A percentile compares a stretch with the other conserved stretches of the same genome.
Evolutionary conservation across 2,113 vertebrate species (phyloP).

Genomic region (Spermophilus dauricus): DNA sequence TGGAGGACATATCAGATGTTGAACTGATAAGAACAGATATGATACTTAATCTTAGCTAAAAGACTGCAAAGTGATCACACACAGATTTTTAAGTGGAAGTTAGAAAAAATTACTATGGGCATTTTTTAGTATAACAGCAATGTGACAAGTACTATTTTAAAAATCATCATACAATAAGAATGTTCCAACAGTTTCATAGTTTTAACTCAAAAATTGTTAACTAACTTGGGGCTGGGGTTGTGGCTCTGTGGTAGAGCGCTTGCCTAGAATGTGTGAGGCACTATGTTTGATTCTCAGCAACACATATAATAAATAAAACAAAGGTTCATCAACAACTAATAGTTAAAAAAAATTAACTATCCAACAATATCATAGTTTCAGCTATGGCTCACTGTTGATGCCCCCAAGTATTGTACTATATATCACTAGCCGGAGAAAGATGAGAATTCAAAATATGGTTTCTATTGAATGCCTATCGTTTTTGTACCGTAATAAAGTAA

Average conservation of each 20-base stretch:
- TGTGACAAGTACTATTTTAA: background rate
- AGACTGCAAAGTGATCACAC: background rate
- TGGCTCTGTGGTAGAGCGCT: too few relatives aligned
- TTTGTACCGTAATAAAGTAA: background rate
- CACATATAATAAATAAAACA: too few relatives aligned
- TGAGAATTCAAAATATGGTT: background rate
- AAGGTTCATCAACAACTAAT: too few relatives aligned
- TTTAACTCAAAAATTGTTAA: background rate
- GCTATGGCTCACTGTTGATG: background rate
- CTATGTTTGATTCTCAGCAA: too few relatives aligned
- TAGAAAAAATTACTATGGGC: too few relatives aligned
- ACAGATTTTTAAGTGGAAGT: constrained; percentile 15
- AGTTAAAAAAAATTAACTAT: too few relatives aligned
- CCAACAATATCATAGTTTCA: background rate
- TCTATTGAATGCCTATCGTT: background rate
- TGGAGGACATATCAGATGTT: too few relatives aligned
- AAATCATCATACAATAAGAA: constrained; percentile 52
- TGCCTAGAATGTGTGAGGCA: too few relatives aligned
- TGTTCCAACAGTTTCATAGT: background rate
- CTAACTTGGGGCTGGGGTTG: too few relatives aligned
- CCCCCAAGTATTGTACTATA: background rate
- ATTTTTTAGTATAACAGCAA: background rate
- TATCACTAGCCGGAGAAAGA: background rate
- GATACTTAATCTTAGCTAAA: too few relatives aligned
- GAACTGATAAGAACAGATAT: too few relatives aligned